phyloP scores from a whole-genome alignment of 2,113 vertebrate species.

The Toxostoma redivivum region DNA sequence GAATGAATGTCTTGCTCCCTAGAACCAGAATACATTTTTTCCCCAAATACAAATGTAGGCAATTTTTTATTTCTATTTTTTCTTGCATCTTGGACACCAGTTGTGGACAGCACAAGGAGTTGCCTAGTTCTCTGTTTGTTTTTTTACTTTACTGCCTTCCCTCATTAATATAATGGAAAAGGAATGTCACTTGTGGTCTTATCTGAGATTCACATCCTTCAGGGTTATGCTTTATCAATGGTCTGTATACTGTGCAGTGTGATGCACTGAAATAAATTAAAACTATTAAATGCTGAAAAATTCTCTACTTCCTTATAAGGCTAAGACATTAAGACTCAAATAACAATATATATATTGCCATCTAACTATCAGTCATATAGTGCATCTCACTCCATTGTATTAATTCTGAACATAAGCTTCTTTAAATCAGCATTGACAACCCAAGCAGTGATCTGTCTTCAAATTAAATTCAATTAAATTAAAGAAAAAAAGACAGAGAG shows the following conservation, averaged over 20 bases:
- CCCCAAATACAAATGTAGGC: background rate
- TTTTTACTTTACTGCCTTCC: background rate
- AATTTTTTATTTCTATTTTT: background rate
- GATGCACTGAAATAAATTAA: background rate
- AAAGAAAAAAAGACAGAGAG: no score
- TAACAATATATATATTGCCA: background rate
- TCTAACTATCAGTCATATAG: background rate
- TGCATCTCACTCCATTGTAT: background rate
- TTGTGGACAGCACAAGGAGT: background rate
- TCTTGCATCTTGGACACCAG: background rate
- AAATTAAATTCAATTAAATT: no score
- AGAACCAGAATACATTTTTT: background rate
- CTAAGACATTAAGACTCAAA: background rate
- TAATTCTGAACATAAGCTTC: background rate
- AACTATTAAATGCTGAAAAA: background rate
- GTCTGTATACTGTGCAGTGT: background rate
- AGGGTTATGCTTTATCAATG: background rate
- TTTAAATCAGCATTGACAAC: background rate
- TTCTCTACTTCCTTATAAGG: background rate
- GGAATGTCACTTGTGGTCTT: background rate
- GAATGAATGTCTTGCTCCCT: background rate
- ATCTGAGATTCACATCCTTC: background rate
- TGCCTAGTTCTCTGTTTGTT: background rate
- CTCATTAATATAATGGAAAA: background rate
- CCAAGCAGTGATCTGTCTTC: background rate